Base-by-base conservation (phyloP, 2,113 vertebrate species). In the Lepisosteus osseus region DNA sequence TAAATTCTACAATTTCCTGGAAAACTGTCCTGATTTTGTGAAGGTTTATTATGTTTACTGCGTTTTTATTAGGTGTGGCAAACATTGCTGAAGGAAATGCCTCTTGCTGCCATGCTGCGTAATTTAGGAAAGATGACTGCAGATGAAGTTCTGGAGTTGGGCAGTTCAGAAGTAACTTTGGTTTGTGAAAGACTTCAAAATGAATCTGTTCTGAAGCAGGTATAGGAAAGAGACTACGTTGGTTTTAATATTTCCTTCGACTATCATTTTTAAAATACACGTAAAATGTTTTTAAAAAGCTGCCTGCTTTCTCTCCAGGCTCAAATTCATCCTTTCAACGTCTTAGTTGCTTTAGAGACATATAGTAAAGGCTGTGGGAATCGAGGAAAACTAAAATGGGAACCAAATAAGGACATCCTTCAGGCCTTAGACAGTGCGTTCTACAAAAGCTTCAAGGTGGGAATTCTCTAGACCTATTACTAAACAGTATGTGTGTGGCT, bases 11-110 rank as follows among this genome's bases (percentile, higher is more conserved):
- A 29, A 29, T 29, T 29, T 29, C 29, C 29, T 29, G 2, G 29
- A 29, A 1, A 29, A 29, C 29, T 29, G 29, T 29, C 29, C 29
- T 29, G 29, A 29, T 29, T 29, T 29, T 29, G 29, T 29, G 29
- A 29, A 29, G 29, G 29, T 29, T 29, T 29, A 29, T 29, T 29
- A 29, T 29, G 29, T 29, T 29, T 29, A 29, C n/a, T 74, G 17
- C 61, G 17, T 62, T 43, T 29, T 47, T 70, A 40, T 3, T 65
- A 98, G 96, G 87, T 98, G 9, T 97, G 96, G 95, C 95, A 87
- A 71, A 92, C 94, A 61, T 86, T 99, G 84, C 77, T 99, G 73
- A 95, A 94, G 82, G 95, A 98, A n/a, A 99, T 98, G 94, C 89
- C 95, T 45, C 70, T 98, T 70, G 87, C 90, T 51, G 88, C 90